These are phyloP conservation scores for Lineus longissimus DNA, from an alignment of 1,140 invertebrate genomes.

Conservation along the genomic window DNA sequence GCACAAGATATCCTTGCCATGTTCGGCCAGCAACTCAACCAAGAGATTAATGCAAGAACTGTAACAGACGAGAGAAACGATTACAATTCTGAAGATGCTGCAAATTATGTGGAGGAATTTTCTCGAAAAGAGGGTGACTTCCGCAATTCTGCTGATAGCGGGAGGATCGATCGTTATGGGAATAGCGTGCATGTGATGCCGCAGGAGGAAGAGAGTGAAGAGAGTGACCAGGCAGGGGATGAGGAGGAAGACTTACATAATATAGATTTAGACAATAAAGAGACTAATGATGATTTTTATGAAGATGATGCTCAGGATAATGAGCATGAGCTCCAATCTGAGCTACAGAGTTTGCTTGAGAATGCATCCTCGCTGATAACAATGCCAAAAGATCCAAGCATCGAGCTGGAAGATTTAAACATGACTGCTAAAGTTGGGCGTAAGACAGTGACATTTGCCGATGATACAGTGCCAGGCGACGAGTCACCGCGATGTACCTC, in stretches of 20 bases:
- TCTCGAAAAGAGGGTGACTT: neutral
- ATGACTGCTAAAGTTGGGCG: too few relatives aligned
- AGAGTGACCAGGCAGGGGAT: neutral
- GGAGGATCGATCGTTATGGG: neutral
- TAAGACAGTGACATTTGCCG: too few relatives aligned
- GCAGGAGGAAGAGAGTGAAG: neutral
- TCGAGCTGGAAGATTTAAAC: too few relatives aligned
- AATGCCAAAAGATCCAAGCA: too few relatives aligned
- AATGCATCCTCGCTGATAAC: neutral
- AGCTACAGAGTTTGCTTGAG: conserved; percentile 16
- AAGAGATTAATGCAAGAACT: too few relatives aligned
- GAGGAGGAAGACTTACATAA: conserved; percentile 9
- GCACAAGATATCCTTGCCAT: too few relatives aligned
- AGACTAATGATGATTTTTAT: conserved; percentile 10
- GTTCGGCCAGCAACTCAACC: too few relatives aligned
- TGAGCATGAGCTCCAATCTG: conserved; percentile 12
- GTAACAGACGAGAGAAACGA: too few relatives aligned
- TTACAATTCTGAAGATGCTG: too few relatives aligned
- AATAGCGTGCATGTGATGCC: neutral
- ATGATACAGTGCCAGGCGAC: too few relatives aligned
- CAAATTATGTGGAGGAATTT: neutral
- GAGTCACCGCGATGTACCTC: too few relatives aligned
- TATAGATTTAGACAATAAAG: neutral
- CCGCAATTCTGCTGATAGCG: neutral
- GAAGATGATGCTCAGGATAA: conserved; percentile 9